These are phyloP conservation scores for Sialis fuliginosa DNA, from an alignment of 2,888 invertebrate species.

Conservation along the genomic window DNA sequence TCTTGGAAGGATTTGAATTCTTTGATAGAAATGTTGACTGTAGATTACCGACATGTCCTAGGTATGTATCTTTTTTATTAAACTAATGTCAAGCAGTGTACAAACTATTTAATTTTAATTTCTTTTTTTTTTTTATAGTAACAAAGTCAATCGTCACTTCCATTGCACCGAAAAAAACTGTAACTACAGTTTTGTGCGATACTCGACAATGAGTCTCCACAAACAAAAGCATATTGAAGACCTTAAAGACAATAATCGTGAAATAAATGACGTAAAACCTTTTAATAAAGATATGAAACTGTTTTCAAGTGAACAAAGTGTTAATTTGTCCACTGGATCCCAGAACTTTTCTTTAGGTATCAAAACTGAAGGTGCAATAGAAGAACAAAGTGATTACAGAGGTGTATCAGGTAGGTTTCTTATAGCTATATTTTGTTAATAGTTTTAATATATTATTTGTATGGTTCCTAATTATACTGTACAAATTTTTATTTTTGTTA, in stretches of 20 bases:
- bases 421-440: background rate
- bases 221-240: slow-evolving; percentile 42
- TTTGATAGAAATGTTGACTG: slow-evolving; percentile 60
- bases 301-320: background rate
- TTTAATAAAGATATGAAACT: slow-evolving; percentile 12
- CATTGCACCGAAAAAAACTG: slow-evolving; percentile 55
- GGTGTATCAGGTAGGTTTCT: slow-evolving; percentile 27
- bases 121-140: slow-evolving; percentile 24
- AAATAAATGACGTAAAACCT: background rate
- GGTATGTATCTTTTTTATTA: slow-evolving; percentile 8
- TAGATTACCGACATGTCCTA: slow-evolving; percentile 41
- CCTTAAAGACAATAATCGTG: slow-evolving; percentile 7
- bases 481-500: too few species aligned
- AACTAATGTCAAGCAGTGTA: background rate
- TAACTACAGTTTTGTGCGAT: slow-evolving; percentile 53
- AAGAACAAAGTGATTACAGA: slow-evolving; percentile 19
- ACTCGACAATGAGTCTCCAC: slow-evolving; percentile 56
- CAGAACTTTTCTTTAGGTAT: slow-evolving; percentile 22
- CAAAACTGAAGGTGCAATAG: slow-evolving; percentile 10
- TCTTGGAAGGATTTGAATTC: slow-evolving; percentile 72
- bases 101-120: background rate
- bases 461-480: too few species aligned
- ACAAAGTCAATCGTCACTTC: slow-evolving; percentile 54
- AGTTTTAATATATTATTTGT: too few species aligned
- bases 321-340: slow-evolving; percentile 16